Evolutionary conservation across 2,888 invertebrate species (phyloP).

Genomic region (Glyphotaelius pellucidus): DNA sequence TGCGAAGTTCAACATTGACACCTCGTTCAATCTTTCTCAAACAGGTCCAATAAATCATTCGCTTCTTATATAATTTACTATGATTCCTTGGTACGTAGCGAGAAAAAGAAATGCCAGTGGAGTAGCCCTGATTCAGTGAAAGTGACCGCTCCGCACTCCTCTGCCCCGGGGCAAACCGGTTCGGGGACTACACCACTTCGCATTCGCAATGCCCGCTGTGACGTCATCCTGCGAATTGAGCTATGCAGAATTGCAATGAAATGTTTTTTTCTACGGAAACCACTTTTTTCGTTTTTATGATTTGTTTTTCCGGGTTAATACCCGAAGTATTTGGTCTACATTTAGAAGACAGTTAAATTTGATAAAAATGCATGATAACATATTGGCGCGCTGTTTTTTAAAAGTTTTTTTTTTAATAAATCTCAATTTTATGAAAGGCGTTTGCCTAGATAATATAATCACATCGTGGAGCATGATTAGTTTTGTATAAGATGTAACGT

Average conservation of each 20-base stretch:
- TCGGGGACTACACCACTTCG: neutral
- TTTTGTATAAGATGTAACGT: too few relatives aligned
- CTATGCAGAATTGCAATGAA: neutral
- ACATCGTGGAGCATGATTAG: neutral
- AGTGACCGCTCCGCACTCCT: neutral
- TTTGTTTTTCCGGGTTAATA: neutral
- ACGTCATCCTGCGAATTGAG: neutral
- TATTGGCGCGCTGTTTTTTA: neutral
- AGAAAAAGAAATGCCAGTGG: neutral
- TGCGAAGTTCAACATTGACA: neutral
- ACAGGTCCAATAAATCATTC: neutral
- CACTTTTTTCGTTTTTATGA: neutral
- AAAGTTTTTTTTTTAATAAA: neutral
- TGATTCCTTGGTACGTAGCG: neutral
- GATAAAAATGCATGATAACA: neutral
- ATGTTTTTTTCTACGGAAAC: neutral
- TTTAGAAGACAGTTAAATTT: neutral
- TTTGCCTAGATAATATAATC: neutral
- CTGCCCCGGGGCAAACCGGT: neutral
- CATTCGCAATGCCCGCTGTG: neutral
- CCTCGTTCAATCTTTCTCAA: neutral
- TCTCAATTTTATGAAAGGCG: neutral
- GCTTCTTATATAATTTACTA: neutral
- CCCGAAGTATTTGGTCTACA: neutral
- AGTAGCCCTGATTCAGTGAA: neutral